phyloP scores from a whole-genome alignment of 2,797 vertebrate species.

The Platalea minor region DNA sequence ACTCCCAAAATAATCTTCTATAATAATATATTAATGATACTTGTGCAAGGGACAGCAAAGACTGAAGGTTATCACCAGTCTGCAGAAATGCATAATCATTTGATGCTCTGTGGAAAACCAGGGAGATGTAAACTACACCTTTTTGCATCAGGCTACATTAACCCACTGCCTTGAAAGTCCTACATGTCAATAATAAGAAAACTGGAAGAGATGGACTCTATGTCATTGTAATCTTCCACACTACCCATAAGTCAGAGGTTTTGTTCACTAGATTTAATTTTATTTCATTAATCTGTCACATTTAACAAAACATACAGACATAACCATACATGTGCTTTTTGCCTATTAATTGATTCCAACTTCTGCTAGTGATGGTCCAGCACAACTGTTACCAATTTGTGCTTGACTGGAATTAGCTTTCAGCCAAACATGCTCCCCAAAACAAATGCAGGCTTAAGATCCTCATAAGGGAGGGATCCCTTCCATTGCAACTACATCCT shows the following conservation, averaged over 20 bases:
- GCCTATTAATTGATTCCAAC: neutral
- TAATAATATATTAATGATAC: no score
- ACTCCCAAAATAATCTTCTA: no score
- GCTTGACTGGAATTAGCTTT: neutral
- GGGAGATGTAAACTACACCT: neutral
- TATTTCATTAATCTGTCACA: neutral
- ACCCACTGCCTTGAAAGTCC: neutral
- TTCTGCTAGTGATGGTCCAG: neutral
- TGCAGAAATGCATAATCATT: neutral
- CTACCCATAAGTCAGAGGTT: neutral
- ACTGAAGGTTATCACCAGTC: neutral
- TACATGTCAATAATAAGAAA: neutral
- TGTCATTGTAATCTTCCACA: neutral
- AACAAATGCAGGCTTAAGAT: neutral
- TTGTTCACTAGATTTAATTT: neutral
- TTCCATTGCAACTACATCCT: neutral
- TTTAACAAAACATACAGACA: neutral
- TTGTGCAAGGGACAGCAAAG: neutral
- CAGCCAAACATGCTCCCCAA: neutral
- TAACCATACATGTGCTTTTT: neutral
- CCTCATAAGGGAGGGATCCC: neutral
- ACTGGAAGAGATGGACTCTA: neutral
- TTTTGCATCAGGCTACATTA: neutral
- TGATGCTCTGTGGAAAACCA: neutral
- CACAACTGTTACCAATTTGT: neutral